Evolutionary conservation across 30 jellyfish, hydroid and myxozoan species (phyloP).

Genomic region (Turritopsis rubra): DNA sequence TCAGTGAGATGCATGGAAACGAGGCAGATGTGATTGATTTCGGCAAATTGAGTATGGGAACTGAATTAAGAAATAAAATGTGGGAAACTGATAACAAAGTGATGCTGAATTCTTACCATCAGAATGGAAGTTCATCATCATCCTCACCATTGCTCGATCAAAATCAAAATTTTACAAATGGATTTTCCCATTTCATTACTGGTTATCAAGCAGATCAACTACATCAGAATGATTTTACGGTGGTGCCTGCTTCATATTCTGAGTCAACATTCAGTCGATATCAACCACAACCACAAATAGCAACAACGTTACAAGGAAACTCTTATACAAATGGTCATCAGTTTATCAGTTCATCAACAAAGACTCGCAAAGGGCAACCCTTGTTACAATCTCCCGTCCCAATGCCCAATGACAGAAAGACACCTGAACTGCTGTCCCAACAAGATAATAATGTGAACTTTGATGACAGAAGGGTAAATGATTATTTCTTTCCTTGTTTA

Average conservation of each 20-base stretch:
- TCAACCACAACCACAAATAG: neutral
- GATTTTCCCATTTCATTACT: neutral
- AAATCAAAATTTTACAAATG: slow-evolving; percentile 23
- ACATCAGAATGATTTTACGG: neutral
- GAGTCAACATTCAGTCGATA: neutral
- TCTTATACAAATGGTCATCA: neutral
- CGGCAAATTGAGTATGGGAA: slow-evolving; percentile 73
- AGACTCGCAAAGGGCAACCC: slow-evolving; percentile 7
- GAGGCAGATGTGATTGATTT: slow-evolving; percentile 54
- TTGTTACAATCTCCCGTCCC: slow-evolving; percentile 20
- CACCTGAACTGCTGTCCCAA: slow-evolving; percentile 17
- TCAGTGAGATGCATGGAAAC: slow-evolving; percentile 45
- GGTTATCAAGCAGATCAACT: neutral
- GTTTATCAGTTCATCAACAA: neutral
- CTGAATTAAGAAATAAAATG: slow-evolving; percentile 72
- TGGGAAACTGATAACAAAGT: slow-evolving; percentile 87
- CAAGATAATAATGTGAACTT: neutral
- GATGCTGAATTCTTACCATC: slow-evolving; percentile 20
- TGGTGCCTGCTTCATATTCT: neutral
- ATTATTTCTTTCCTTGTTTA: neutral
- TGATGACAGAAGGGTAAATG: slow-evolving; percentile 3
- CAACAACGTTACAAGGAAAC: neutral
- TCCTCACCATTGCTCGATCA: slow-evolving; percentile 28
- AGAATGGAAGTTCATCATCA: slow-evolving; percentile 6
- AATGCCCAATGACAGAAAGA: slow-evolving; percentile 6